Evolutionary conservation across 92 coral and sea anemone species (phyloP), one percentile per base, ranked within the genome.

Genomic region (Palythoa caribaeorum): DNA sequence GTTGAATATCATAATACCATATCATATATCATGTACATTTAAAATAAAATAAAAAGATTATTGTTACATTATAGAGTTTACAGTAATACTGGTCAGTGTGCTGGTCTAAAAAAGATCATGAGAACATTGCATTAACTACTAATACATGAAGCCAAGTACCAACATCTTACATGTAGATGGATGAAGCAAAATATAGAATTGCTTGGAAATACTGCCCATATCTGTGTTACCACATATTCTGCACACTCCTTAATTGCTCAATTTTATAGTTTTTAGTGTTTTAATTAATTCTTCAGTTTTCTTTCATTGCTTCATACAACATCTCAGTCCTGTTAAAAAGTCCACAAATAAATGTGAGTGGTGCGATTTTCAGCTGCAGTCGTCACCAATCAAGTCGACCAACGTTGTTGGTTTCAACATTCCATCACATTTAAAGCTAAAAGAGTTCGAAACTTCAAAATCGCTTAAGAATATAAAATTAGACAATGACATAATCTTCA

Each of bases 331-430:
- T 9, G 76, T 87, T 0, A 92, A 92, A 90, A 68, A 90, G 39
- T 89, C 95, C n/a, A 87, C 35, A 36, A 92, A 57, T 65, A 84
- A 92, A 28, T 90, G 76, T 69, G 81, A 90, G 44, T 90, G 89
- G 95, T 87, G 35, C 54, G 89, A 92, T n/a, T 92, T 92, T 21
- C 35, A 80, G 38, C 76, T 92, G 16, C 90, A 92, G 73, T 89
- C 94, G 13, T 89, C 90, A 73, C 92, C 92, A 14, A 57, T 76
- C 38, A 92, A 92, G 35, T 51, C 87, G 12, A 89, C 83, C 78
- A 20, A 91, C 83, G 92, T 92, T 44, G 91, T 92, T 28, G 94
- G 91, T 14, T 92, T 89, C 53, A 90, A 92, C 77, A 78, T 73
- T 47, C 59, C 91, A 38, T 71, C 76, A 37, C 95, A 92, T 80